These are phyloP conservation scores for Spermophilus dauricus DNA, from an alignment of 2,113 vertebrate species.

Conservation along the genomic window DNA sequence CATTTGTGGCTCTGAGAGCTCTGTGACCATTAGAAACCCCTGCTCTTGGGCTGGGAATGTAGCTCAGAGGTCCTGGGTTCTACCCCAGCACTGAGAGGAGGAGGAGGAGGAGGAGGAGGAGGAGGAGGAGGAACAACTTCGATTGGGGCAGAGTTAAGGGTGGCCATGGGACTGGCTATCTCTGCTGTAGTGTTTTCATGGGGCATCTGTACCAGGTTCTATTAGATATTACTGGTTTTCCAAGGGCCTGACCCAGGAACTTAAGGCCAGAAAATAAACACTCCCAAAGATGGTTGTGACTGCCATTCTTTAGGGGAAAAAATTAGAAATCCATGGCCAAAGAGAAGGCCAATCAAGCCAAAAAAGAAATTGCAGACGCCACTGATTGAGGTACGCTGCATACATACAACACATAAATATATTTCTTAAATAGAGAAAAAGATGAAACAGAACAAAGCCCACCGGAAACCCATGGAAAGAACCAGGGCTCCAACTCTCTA, in stretches of 20 bases:
- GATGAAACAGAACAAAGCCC: background rate
- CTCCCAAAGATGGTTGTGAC: background rate
- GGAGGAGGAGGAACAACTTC: background rate
- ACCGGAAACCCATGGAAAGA: fast-evolving
- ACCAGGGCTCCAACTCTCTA: no score
- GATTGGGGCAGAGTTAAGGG: background rate
- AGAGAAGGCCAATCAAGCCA: background rate
- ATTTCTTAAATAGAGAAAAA: background rate
- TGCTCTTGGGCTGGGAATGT: background rate
- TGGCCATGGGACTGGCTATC: background rate
- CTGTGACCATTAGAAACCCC: background rate
- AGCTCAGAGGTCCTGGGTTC: background rate
- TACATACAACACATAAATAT: background rate
- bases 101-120: no score
- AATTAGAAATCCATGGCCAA: background rate
- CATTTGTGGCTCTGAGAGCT: background rate
- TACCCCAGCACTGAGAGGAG: background rate
- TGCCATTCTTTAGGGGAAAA: no score
- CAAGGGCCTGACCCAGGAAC: background rate
- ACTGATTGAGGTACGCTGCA: background rate
- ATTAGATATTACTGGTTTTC: background rate
- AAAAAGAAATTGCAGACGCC: no score
- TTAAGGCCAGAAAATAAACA: background rate
- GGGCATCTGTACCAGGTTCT: background rate
- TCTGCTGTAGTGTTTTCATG: background rate